Conservation (phyloP, 1,140 invertebrate species). For the Epicauta chinensis region DNA sequence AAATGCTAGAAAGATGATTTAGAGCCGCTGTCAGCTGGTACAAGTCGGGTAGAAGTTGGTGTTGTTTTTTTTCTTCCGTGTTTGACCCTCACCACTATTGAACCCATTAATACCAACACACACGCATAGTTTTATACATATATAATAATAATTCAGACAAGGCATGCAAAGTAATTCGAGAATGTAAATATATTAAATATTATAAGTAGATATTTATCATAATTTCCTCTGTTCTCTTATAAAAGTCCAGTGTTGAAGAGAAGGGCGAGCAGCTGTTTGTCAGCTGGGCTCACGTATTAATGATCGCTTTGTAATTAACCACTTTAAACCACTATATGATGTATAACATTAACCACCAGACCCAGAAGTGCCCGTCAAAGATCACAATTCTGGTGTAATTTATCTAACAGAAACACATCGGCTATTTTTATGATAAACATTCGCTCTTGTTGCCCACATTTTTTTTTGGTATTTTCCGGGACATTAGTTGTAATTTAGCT, state of each 20-base stretch:
- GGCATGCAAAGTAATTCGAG: constrained; percentile 17
- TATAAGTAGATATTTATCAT: constrained; percentile 40
- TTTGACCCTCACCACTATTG: constrained; percentile 14
- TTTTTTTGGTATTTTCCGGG: neutral
- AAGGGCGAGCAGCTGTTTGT: constrained; percentile 37
- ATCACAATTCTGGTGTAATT: neutral
- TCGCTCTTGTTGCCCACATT: neutral
- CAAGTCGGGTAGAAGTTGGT: constrained; percentile 8
- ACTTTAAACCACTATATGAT: constrained; percentile 22
- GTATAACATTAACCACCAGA: constrained; percentile 33
- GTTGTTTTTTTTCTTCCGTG: no score
- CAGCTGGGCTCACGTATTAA: constrained; percentile 39
- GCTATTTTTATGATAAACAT: neutral
- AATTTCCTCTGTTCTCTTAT: constrained; percentile 39
- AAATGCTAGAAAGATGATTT: constrained; percentile 13
- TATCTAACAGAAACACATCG: neutral
- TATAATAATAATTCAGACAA: neutral
- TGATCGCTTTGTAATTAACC: constrained; percentile 41
- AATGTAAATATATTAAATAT: constrained; percentile 36
- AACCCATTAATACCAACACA: constrained; percentile 8
- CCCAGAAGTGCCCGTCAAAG: constrained; percentile 3
- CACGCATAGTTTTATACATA: no score
- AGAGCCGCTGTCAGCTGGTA: constrained; percentile 13
- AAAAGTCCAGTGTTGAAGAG: constrained; percentile 28
- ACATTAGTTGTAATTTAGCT: neutral